Percentiles rank a stretch among this genome's conserved stretches.
Conservation (phyloP, 2,113 vertebrate genomes). For the Cathartes aura region DNA sequence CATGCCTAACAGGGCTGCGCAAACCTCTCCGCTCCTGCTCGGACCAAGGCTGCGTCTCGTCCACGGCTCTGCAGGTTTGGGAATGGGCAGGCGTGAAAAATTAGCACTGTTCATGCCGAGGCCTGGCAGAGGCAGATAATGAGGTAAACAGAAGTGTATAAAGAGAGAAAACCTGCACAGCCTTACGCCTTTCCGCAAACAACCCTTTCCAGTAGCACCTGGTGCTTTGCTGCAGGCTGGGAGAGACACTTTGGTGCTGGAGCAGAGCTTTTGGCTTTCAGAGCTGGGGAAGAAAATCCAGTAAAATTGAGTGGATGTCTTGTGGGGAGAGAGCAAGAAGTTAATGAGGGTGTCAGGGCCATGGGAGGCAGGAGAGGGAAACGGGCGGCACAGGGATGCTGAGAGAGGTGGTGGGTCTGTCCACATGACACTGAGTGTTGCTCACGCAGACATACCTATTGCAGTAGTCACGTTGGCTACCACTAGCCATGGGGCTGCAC, state of each 20-base stretch:
- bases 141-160: background rate
- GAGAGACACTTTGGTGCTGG: background rate
- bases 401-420: background rate
- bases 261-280: background rate
- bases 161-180: background rate
- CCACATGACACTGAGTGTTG: background rate
- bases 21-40: fast-evolving
- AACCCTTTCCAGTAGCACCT: background rate
- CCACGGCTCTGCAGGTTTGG: background rate
- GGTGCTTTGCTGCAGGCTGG: background rate
- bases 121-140: background rate
- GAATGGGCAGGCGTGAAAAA: background rate
- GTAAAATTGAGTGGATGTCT: background rate
- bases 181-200: background rate
- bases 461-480: constrained; percentile 4
- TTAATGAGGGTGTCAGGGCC: fast-evolving
- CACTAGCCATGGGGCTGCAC: background rate
- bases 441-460: background rate
- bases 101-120: background rate
- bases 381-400: fast-evolving
- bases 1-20: fast-evolving
- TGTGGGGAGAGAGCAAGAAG: background rate
- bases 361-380: background rate
- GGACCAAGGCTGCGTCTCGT: background rate
- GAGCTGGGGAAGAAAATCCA: background rate